phyloP scores from a whole-genome alignment of 2,113 vertebrate species.

The Hoplias malabaricus region DNA sequence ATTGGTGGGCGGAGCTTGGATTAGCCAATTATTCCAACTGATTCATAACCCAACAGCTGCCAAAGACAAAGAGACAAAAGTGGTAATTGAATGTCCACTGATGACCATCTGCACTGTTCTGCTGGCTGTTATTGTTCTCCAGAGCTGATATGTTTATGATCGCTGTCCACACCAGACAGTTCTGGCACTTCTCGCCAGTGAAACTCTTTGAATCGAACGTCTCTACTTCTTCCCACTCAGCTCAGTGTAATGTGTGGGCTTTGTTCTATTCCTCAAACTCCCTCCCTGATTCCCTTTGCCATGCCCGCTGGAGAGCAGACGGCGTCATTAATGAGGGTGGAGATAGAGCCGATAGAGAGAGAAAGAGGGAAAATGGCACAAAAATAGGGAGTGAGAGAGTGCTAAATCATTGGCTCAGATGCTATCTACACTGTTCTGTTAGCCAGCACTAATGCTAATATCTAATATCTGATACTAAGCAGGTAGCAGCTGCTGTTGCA shows the following conservation, averaged over 20 bases:
- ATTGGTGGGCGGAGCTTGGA: neutral
- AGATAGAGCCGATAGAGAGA: conserved; percentile 63
- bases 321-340: conserved; percentile 53
- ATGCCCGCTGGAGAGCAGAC: neutral
- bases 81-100: neutral
- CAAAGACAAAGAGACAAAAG: neutral
- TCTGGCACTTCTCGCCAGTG: neutral
- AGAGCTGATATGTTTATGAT: neutral
- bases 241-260: neutral
- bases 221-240: neutral
- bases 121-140: neutral
- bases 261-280: conserved; percentile 53
- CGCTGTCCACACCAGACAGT: neutral
- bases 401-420: conserved; percentile 55
- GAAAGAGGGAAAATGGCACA: too few relatives aligned
- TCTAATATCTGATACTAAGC: conserved; percentile 10
- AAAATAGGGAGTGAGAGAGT: conserved; percentile 54
- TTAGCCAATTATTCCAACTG: neutral
- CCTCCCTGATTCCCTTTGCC: conserved; percentile 37
- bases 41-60: neutral
- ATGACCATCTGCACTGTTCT: neutral
- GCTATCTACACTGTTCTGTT: conserved; percentile 36
- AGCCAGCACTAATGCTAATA: conserved; percentile 33
- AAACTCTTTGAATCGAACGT: neutral
- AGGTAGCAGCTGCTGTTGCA: neutral